Base-by-base conservation (phyloP, 1,140 invertebrate species). In the Megathymus violae region DNA sequence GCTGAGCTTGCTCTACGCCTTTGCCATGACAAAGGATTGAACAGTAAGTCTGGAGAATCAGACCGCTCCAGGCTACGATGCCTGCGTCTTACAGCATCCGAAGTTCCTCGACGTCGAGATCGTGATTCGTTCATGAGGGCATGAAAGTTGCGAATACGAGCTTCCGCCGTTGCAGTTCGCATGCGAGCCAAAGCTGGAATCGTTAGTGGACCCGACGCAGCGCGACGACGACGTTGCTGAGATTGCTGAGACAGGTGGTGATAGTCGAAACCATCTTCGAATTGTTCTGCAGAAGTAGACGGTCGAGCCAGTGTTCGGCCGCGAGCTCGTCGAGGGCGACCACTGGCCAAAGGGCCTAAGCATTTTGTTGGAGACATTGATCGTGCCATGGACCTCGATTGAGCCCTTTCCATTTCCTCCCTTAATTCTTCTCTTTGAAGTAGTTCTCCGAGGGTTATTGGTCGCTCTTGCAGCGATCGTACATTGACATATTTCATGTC, bases 371-470 rank as follows among this genome's bases (percentile, higher is more conserved):
- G 16, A 14, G 50, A 52, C 50, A 52, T 52, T 9, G 19, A 13
- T 4, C 50, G 34, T 5, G 4, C 17, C 50, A 52, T 52, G 0
- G 50, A 36, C 15, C 50, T 13, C 9, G 50, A 7, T 6, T 16
- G 19, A 4, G 19, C n/a, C 4, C 10, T 38, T 31, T 31, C 27
- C 51, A 43, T 40, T 0, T 54, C 51, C 4, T 54, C 19, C 19
- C 25, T 27, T 16, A n/a, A 14, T 41, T 27, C 51, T 27, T 40
- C 36, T 27, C 51, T 36, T 3, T 7, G 17, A 6, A 54, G 51
- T 27, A 54, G 14, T 54, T 54, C 51, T 2, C 51, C 51, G 3
- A 54, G 38, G 22, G 51, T 54, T n/a, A 54, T 54, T 5, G 51
- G 51, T 16, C 51, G 31, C 27, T 31, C 27, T 31, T 31, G 27